Percentiles rank a stretch among this genome's conserved stretches.
These are phyloP conservation scores for Apodemus sylvaticus DNA, from an alignment of 2,113 vertebrate genomes.

Conservation along the genomic window DNA sequence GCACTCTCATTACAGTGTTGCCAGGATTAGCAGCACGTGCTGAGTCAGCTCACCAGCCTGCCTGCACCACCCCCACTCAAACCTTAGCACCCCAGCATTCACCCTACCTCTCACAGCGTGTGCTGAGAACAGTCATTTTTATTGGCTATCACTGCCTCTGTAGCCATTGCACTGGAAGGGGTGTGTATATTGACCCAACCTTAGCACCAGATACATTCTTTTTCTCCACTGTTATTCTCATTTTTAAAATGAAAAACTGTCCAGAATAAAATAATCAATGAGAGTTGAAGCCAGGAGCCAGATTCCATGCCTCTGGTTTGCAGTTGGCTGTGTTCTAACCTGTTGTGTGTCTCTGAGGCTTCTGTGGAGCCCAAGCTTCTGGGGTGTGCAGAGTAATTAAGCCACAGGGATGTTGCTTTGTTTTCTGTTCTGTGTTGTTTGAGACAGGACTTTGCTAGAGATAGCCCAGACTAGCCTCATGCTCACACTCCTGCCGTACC, in stretches of 20 bases:
- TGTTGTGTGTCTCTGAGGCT: not conserved
- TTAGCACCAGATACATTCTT: not conserved
- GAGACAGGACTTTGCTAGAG: not conserved
- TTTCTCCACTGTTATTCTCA: not conserved
- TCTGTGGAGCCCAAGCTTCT: not conserved
- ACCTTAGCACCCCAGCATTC: not conserved
- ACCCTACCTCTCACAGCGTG: no score
- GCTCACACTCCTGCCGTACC: not conserved
- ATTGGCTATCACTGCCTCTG: not conserved
- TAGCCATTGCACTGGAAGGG: not conserved
- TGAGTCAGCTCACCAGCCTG: not conserved
- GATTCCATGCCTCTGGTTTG: not conserved
- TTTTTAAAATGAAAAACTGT: conserved; percentile 21
- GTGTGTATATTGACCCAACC: not conserved
- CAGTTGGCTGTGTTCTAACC: not conserved
- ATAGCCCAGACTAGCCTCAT: no score
- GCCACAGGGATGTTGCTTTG: not conserved
- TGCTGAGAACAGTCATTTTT: not conserved
- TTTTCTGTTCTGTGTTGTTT: not conserved
- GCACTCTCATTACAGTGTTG: no score
- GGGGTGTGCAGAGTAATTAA: not conserved
- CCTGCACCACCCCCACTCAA: not conserved
- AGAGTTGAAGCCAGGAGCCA: not conserved
- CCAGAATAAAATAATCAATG: not conserved
- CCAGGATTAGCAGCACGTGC: not conserved